Percentiles rank a stretch among this genome's conserved stretches.
phyloP scores from a whole-genome alignment of 2,797 vertebrate genomes.

The Crax fasciolata region DNA sequence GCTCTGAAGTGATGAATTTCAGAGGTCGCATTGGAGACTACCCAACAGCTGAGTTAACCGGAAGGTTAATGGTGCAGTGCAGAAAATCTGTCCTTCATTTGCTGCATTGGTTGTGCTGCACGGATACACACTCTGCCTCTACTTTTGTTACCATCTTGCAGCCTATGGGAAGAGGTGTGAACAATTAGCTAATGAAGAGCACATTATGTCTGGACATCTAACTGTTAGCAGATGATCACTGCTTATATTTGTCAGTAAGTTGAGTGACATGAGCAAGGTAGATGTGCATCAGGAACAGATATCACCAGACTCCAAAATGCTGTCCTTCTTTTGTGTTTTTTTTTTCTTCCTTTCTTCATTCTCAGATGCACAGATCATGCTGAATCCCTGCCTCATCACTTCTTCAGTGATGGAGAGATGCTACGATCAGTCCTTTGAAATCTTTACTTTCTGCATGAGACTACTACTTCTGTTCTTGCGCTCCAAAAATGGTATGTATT shows the following conservation, averaged over 20 bases:
- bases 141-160: not conserved
- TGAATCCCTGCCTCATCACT: not conserved
- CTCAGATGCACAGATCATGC: not conserved
- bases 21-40: not conserved
- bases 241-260: constrained; percentile 17
- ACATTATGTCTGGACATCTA: constrained; percentile 67
- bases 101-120: not conserved
- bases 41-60: not conserved
- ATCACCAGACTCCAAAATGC: not conserved
- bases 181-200: constrained; percentile 56
- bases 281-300: not conserved
- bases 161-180: constrained; percentile 56
- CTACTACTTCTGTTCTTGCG: not conserved
- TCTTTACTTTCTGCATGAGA: not conserved
- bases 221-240: constrained; percentile 53
- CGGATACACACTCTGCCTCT: not conserved
- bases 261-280: not conserved
- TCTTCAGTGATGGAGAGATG: not conserved
- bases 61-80: not conserved
- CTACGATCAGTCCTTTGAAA: not conserved
- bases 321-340: not conserved
- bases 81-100: not conserved
- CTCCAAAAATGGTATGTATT: not conserved
- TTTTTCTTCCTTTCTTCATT: not conserved
- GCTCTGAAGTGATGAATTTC: not conserved